Evolutionary conservation across 1,140 invertebrate genomes (phyloP), one percentile per base, ranked within the genome.

Genomic region (Tribolium castaneum): DNA sequence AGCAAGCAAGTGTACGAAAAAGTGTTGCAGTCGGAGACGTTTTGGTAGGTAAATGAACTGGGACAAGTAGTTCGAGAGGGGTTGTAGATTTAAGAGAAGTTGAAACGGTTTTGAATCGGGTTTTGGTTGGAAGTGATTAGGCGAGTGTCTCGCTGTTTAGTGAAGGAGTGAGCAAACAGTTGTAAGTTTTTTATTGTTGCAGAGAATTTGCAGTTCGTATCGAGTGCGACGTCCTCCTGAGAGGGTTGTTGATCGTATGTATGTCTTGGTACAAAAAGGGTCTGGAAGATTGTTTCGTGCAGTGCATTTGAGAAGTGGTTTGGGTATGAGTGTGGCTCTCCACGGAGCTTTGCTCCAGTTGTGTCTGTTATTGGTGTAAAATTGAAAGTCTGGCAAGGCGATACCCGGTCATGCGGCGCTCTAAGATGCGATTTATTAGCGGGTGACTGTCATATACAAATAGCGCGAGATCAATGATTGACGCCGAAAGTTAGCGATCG

Each of bases 401-500:
- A 45, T 45, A 45, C n/a, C 39, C n/a, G 39, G 39, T 35, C 19
- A 73, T 52, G 45, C 51, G 70, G 39, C 16, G 51, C 5, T 73
- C 71, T 73, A 19, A 73, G 71, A 73, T 52, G 52, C 71, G 52
- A 73, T 73, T 73, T 73, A 73, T 73, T 73, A 73, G 71, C 49
- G 49, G 71, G 71, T 52, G 71, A 73, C 71, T 73, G 71, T 73
- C 71, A 82, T 80, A 76, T 78, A 77, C 74, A 81, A 81, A 82
- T 80, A 76, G 56, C 50, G 76, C 13, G 77, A 79, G 80, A 82
- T 81, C 78, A 82, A 81, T 80, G 81, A 82, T 82, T 80, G 80
- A 82, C 81, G 81, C 70, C 73, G 75, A 79, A 82, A 81, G 75
- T 82, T 82, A 76, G 78, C 75, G 80, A 74, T 82, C 70, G 75